A percentile compares a stretch with the other conserved stretches of the same genome.
phyloP scores from a whole-genome alignment of 2,797 vertebrate species.

The Mionectes olivaceus region DNA sequence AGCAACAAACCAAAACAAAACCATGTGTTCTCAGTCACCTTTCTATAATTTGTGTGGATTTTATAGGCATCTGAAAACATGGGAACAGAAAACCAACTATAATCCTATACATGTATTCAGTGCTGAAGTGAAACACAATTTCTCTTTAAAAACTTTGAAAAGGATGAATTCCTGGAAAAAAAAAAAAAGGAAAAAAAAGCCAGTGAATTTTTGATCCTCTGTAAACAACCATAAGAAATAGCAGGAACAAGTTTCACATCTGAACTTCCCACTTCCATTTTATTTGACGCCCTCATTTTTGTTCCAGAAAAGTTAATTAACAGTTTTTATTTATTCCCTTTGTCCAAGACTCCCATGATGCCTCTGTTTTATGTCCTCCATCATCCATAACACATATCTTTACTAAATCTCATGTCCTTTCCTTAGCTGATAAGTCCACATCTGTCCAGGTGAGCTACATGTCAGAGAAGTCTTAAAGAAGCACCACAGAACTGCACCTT shows the following conservation, averaged over 20 bases:
- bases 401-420: neutral
- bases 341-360: neutral
- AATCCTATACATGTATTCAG: neutral
- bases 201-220: neutral
- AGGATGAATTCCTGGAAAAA: neutral
- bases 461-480: neutral
- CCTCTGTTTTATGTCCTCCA: neutral
- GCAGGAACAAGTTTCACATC: neutral
- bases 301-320: neutral
- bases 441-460: neutral
- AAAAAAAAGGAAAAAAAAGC: neutral
- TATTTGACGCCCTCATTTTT: neutral
- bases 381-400: neutral
- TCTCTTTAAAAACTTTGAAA: neutral
- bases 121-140: neutral
- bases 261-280: neutral
- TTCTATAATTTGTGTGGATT: neutral
- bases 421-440: neutral
- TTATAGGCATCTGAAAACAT: neutral
- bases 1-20: neutral
- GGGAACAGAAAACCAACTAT: neutral
- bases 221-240: neutral
- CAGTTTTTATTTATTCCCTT: neutral
- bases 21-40: neutral
- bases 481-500: neutral